Base-by-base conservation (phyloP, 2,113 vertebrate genomes). In the Thalassarche chlororhynchos region DNA sequence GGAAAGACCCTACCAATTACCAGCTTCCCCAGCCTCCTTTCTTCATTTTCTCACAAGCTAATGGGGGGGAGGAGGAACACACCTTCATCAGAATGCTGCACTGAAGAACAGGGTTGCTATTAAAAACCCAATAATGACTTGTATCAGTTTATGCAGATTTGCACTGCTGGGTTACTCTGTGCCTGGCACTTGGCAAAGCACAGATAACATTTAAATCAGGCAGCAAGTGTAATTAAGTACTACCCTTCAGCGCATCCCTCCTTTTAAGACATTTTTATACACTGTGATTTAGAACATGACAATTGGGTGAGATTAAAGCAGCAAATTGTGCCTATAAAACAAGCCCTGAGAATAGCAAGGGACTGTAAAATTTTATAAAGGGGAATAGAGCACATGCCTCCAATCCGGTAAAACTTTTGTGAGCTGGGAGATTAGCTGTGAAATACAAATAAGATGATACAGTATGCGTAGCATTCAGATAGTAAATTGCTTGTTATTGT, bases 241-340 rank as follows among this genome's bases (percentile, higher is more conserved):
- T 97, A 98, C 95, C 97, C 96, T 98, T 98, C 96, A 98, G 94
- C 86, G 84, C 95, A 97, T 97, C 97, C 97, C 96, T 98, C 95
- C 97, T 98, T 97, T 97, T 92, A 98, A 97, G 98, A 98, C 98
- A 94, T 97, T 98, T 98, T 98, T 98, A 97, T 98, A 97, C 97
- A 95, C 90, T 12, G 17, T 98, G 98, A 98, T 98, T 98, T 98
- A 98, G 94, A 98, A 98, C 97, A 94, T 98, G 98, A 98, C 98
- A 98, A 98, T 98, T 98, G 97, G 96, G 94, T 97, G 96, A 98
- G 97, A 98, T 98, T 98, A 98, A 98, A 98, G 96, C 97, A 98
- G 98, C 98, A 98, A 98, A 98, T 97, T 98, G 97, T 97, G 97
- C 97, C 98, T 97, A 98, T 98, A 98, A 98, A 98, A 97, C 97